A percentile compares a stretch with the other conserved stretches of the same genome.
These are phyloP conservation scores for Artemia franciscana DNA, from an alignment of 1,140 invertebrate genomes.

Conservation along the genomic window DNA sequence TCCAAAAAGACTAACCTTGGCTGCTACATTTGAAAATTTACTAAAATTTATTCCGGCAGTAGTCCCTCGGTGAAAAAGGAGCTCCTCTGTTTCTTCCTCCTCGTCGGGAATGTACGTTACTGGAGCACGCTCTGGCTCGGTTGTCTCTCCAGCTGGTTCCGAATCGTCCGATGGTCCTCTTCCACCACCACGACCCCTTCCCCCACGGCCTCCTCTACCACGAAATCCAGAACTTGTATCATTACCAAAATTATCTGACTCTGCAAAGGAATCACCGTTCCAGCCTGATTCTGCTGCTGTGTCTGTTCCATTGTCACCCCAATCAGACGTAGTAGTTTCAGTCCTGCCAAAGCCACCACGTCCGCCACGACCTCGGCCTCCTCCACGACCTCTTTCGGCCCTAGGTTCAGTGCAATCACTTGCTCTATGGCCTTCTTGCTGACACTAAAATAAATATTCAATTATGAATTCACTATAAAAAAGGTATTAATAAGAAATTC, in stretches of 20 bases:
- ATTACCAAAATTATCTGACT: not conserved
- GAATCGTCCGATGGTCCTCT: no score
- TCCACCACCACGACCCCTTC: not conserved
- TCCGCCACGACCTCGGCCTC: not conserved
- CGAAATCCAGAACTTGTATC: not conserved
- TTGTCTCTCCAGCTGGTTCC: no score
- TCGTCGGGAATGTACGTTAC: conserved; percentile 62
- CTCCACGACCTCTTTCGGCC: conserved; percentile 2
- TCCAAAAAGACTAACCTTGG: conserved; percentile 32
- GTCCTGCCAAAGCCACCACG: not conserved
- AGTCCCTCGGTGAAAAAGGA: conserved; percentile 42
- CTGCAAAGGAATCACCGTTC: not conserved
- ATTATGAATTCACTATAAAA: no score
- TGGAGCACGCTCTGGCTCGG: conserved; percentile 26
- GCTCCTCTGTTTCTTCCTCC: conserved; percentile 36
- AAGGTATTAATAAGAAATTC: no score
- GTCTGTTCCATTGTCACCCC: no score
- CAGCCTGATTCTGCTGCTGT: not conserved
- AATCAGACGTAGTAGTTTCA: no score
- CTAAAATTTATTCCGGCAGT: conserved; percentile 66
- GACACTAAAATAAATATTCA: conserved; percentile 14
- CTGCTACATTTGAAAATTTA: conserved; percentile 57
- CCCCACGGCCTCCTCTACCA: not conserved
- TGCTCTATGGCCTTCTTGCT: conserved; percentile 17
- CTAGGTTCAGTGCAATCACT: conserved; percentile 13